These are phyloP conservation scores for Hirtodrosophila confusa DNA, from an alignment of 2,888 invertebrate genomes.

Conservation along the genomic window DNA sequence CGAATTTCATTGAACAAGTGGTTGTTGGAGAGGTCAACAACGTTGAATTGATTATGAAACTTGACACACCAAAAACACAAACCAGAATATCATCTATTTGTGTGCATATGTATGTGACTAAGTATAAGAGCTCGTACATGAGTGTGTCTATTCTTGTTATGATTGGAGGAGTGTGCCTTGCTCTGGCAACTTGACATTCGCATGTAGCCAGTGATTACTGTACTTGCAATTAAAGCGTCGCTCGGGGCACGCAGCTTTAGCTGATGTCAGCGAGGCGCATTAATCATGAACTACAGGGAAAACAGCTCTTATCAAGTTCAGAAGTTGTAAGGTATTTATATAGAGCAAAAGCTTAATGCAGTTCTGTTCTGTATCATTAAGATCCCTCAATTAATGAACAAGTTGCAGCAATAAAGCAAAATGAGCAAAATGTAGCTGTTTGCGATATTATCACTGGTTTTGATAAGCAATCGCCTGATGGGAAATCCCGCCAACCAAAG, in stretches of 20 bases:
- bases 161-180: too few relatives aligned
- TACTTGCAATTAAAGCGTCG: slow-evolving; percentile 24
- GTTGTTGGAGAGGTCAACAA: slow-evolving; percentile 45
- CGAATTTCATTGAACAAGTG: too few relatives aligned
- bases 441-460: slow-evolving; percentile 42
- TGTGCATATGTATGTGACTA: too few relatives aligned
- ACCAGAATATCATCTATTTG: too few relatives aligned
- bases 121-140: too few relatives aligned
- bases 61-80: slow-evolving; percentile 36
- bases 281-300: slow-evolving; percentile 30
- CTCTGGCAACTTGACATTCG: too few relatives aligned
- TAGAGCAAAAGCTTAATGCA: too few relatives aligned
- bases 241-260: slow-evolving; percentile 18
- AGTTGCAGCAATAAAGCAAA: too few relatives aligned
- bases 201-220: neutral
- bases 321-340: too few relatives aligned
- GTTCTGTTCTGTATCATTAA: too few relatives aligned
- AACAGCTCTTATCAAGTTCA: slow-evolving; percentile 12
- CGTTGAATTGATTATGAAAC: slow-evolving; percentile 53
- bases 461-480: slow-evolving; percentile 40
- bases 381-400: too few relatives aligned
- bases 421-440: neutral
- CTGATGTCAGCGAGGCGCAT: slow-evolving; percentile 50
- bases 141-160: too few relatives aligned
- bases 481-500: slow-evolving; percentile 5